Base-by-base conservation (phyloP, 2,797 vertebrate genomes). In the Scarus forsteni region DNA sequence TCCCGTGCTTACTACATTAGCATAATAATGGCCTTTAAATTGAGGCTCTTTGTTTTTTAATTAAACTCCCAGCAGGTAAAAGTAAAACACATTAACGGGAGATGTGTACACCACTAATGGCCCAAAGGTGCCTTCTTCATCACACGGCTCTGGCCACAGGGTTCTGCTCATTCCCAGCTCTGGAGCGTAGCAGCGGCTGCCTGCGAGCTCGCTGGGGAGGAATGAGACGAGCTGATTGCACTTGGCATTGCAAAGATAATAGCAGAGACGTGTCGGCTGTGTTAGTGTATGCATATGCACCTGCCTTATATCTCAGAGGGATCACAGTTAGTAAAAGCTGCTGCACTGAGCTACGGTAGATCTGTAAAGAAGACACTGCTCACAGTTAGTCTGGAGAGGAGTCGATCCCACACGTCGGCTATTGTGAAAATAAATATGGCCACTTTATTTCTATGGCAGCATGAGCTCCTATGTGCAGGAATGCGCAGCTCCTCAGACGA, bases 1-100 rank as follows among this genome's bases (percentile, higher is more conserved):
- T 96, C 96, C 94, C 94, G 93, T 95, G 95, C 96, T 94, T 95
- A 95, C 96, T 79, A 93, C 95, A 99, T 99, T 99, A 99, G 96
- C 98, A 99, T 99, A 99, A 97, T 99, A 99, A 99, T 99, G 97
- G 96, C 95, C 97, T 99, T 99, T 99, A 99, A 99, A 99, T 99
- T 98, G 97, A 99, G 97, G 96, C 96, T 97, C 97, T 99, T 98
- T 99, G 97, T 99, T 99, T 99, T 99, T 99, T 99, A 99, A 99
- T 99, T 99, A 99, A 99, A 97, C 96, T 99, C 98, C 98, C 97
- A 99, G 98, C 98, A 99, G 98, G 98, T 98, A 98, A 97, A 97
- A 97, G 96, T 97, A 97, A 98, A 98, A 97, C 95, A 97, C 96
- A 98, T 99, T 98, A 98, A 96, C 95, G 92, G 95, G 95, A 95